Conservation (phyloP, 1,140 invertebrate species). For the Archivesica marissinica region DNA sequence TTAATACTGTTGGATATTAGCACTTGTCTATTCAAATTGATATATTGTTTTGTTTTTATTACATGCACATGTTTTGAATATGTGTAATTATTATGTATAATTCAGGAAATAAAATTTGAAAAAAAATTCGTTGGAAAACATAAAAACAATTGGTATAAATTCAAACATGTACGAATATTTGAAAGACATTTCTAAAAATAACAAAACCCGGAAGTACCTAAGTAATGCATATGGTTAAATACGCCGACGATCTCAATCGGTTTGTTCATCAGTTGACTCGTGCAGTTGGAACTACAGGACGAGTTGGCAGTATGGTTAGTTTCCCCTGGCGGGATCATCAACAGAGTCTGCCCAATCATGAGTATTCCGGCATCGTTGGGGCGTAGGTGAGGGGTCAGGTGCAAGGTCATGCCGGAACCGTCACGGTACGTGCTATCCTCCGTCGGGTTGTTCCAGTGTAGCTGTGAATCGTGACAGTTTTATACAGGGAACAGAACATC, state of each 20-base stretch:
- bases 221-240: constrained; percentile 43
- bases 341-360: constrained; percentile 56
- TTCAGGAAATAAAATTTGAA: too few relatives aligned
- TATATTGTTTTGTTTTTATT: too few relatives aligned
- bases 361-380: constrained; percentile 57
- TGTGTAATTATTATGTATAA: neutral
- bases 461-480: constrained; percentile 28
- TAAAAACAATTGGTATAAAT: too few relatives aligned
- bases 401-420: constrained; percentile 63
- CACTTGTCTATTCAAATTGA: too few relatives aligned
- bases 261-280: neutral
- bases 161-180: too few relatives aligned
- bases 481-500: too few relatives aligned
- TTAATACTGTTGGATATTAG: too few relatives aligned
- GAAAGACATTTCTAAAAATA: neutral
- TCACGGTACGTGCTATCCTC: constrained; percentile 39
- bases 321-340: constrained; percentile 63
- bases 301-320: neutral
- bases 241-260: neutral
- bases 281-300: constrained; percentile 8
- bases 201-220: neutral
- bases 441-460: constrained; percentile 71
- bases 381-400: constrained; percentile 66
- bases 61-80: neutral
- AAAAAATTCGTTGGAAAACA: too few relatives aligned